These are phyloP conservation scores for Lagodon rhomboides DNA, from an alignment of 2,797 vertebrate genomes.

Conservation along the genomic window DNA sequence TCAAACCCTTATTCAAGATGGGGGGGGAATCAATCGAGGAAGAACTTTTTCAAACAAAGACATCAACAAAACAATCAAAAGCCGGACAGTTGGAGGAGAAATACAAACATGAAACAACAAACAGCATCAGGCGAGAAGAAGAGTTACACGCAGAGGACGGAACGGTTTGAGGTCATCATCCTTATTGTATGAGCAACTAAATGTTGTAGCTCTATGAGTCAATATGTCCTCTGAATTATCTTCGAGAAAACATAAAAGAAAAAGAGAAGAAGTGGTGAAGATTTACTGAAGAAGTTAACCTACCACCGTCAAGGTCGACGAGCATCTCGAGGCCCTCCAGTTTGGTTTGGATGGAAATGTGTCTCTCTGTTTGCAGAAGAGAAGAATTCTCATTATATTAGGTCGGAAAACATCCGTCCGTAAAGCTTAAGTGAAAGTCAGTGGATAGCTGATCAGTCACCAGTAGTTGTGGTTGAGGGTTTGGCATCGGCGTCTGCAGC, in stretches of 20 bases:
- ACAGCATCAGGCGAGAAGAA: too few relatives aligned
- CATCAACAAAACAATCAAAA: too few relatives aligned
- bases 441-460: constrained; percentile 32
- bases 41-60: too few relatives aligned
- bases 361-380: constrained; percentile 87
- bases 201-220: not conserved
- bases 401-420: too few relatives aligned
- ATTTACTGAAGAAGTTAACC: constrained; percentile 45
- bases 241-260: rapidly evolving
- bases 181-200: not conserved
- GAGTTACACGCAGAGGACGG: too few relatives aligned
- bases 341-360: constrained; percentile 93
- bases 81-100: too few relatives aligned
- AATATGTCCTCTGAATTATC: not conserved
- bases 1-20: too few relatives aligned
- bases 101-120: too few relatives aligned
- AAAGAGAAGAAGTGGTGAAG: not conserved
- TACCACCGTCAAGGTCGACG: constrained; percentile 88
- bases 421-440: not conserved
- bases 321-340: constrained; percentile 93
- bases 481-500: constrained; percentile 57
- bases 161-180: too few relatives aligned
- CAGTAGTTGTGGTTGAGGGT: constrained; percentile 62
- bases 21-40: too few relatives aligned
- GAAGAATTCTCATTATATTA: not conserved